Percentiles rank a stretch among this genome's conserved stretches.
These are phyloP conservation scores for Patiria pectinifera DNA, from an alignment of 53 echinoderm and acorn worm species.

Conservation along the genomic window DNA sequence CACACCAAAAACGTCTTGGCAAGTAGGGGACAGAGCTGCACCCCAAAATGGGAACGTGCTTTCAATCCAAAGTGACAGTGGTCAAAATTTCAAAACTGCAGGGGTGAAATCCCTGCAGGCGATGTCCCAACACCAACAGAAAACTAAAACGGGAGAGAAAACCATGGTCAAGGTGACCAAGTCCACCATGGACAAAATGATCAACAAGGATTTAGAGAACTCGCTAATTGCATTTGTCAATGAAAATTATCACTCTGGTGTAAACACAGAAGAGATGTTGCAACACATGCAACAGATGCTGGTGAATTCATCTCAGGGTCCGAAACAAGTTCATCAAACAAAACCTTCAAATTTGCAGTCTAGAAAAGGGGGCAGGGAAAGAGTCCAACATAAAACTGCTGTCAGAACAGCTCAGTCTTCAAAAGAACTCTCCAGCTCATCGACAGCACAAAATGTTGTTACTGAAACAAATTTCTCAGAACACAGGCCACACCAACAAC, in stretches of 20 bases:
- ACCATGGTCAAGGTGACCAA: constrained; percentile 21
- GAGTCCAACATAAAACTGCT: not conserved
- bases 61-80: not conserved
- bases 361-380: not conserved
- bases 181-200: not conserved
- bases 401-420: not conserved
- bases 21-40: not conserved
- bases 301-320: constrained; percentile 8
- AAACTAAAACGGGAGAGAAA: constrained; percentile 28
- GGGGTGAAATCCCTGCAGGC: constrained; percentile 28
- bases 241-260: not conserved
- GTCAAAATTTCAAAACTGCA: not conserved
- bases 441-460: not conserved
- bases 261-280: constrained; percentile 21
- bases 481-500: not conserved
- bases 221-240: constrained; percentile 28
- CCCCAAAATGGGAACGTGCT: not conserved
- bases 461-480: not conserved
- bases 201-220: constrained; percentile 24
- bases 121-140: constrained; percentile 31
- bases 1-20: constrained; percentile 11
- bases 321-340: not conserved
- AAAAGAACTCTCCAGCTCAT: constrained; percentile 19
- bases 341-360: not conserved
- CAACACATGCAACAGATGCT: constrained; percentile 40